Conservation (phyloP, 2,113 vertebrate species). For the Bagarius yarrelli region DNA sequence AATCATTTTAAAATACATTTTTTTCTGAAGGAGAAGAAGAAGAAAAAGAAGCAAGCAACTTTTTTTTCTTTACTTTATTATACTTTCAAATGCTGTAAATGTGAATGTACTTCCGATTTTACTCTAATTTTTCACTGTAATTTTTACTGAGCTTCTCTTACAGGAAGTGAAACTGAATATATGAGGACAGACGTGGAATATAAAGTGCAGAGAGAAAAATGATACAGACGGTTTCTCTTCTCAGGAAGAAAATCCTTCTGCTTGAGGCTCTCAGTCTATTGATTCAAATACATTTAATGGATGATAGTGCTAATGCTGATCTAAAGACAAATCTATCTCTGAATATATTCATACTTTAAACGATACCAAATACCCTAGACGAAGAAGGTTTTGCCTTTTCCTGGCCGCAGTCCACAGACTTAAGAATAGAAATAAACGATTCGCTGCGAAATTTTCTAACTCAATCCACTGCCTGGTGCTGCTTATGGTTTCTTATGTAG, state of each 20-base stretch:
- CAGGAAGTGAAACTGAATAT: constrained; percentile 17
- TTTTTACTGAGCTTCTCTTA: constrained; percentile 13
- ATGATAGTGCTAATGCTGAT: background rate
- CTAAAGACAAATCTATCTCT: background rate
- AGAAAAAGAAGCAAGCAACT: too few species aligned
- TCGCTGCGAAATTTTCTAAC: too few species aligned
- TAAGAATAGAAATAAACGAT: too few species aligned
- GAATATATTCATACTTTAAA: background rate
- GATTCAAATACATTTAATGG: background rate
- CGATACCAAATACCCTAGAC: background rate
- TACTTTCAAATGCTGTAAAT: too few species aligned
- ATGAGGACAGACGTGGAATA: background rate
- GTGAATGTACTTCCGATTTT: constrained; percentile 2
- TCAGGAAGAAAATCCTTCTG: background rate
- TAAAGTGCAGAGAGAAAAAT: background rate
- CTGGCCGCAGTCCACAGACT: too few species aligned
- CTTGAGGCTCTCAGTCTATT: background rate
- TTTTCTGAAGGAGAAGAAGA: too few species aligned
- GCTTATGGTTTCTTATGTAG: too few species aligned
- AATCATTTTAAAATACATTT: too few species aligned
- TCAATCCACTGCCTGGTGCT: too few species aligned
- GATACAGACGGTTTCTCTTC: background rate
- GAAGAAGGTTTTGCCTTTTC: too few species aligned
- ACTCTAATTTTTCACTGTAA: background rate
- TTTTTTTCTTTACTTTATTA: too few species aligned